Percentiles rank a stretch among this genome's conserved stretches.
Conservation (phyloP, 2,113 vertebrate genomes). For the Synodontis membranacea region DNA sequence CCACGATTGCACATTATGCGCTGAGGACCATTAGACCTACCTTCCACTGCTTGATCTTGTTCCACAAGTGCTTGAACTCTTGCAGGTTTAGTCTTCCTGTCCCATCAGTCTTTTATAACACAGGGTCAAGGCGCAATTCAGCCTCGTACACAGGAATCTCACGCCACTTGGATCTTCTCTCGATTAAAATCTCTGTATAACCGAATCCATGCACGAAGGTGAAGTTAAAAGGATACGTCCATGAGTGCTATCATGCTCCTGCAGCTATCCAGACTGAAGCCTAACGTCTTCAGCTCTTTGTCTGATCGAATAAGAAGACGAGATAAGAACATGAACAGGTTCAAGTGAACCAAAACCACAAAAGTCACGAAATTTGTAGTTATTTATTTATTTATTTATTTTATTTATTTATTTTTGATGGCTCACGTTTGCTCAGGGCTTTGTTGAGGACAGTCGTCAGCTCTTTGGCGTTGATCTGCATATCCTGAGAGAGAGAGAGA, state of each 20-base stretch:
- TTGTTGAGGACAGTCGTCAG: slow-evolving; percentile 87
- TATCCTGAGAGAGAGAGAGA: slow-evolving; percentile 78
- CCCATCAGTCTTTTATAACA: slow-evolving; percentile 84
- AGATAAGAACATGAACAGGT: background rate
- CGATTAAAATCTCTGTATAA: background rate
- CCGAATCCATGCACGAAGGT: background rate
- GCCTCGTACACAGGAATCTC: background rate
- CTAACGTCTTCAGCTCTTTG: slow-evolving; percentile 82
- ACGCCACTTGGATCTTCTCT: background rate
- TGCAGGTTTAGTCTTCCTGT: slow-evolving; percentile 90
- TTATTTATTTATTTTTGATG: no score
- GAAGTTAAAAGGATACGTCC: slow-evolving; percentile 88
- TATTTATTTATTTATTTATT: background rate
- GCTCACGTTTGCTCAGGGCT: slow-evolving; percentile 86
- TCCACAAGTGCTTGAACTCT: slow-evolving; percentile 95
- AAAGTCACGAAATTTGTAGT: no score
- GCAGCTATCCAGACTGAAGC: slow-evolving; percentile 92
- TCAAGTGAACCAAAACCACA: background rate
- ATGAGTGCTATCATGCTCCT: slow-evolving; percentile 97
- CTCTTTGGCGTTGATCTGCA: slow-evolving; percentile 95
- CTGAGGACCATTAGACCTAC: slow-evolving; percentile 62
- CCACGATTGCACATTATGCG: background rate
- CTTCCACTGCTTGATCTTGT: slow-evolving; percentile 97
- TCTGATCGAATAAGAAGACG: slow-evolving; percentile 67
- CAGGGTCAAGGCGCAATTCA: slow-evolving; percentile 41